Evolutionary conservation across 35 echinoderm and acorn worm species (phyloP).

Genomic region (Heliocidaris erythrogramma): DNA sequence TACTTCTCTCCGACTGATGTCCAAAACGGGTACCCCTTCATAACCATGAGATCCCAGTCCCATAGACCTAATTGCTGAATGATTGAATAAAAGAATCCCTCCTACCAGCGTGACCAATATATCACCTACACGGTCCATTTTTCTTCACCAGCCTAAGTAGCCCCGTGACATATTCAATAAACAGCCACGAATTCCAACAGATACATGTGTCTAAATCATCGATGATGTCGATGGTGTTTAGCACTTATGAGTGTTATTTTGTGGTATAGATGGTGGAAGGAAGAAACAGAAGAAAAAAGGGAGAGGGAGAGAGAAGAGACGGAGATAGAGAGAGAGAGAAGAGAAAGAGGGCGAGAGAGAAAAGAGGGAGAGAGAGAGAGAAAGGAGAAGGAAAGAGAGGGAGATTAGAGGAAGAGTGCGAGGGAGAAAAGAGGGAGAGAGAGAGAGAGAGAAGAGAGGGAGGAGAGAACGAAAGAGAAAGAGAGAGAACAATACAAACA

Average conservation of each 20-base stretch:
- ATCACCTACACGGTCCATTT: not conserved
- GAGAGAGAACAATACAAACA: not conserved
- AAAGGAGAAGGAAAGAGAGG: not conserved
- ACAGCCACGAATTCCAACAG: not conserved
- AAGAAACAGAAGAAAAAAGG: not conserved
- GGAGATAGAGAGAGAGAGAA: not conserved
- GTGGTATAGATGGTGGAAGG: too few species aligned
- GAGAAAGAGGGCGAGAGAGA: not conserved
- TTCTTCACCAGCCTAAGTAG: not conserved
- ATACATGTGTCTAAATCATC: not conserved
- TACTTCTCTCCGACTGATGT: too few species aligned
- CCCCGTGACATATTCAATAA: constrained; percentile 9
- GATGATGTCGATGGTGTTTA: too few species aligned
- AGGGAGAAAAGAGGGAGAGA: not conserved
- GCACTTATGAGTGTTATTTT: too few species aligned
- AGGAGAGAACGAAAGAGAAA: not conserved
- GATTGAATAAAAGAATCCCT: not conserved
- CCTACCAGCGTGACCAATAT: not conserved
- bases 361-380: not conserved
- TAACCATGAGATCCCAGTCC: not conserved
- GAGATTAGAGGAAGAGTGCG: not conserved
- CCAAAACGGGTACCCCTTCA: too few species aligned
- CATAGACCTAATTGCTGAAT: not conserved
- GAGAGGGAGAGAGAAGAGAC: not conserved
- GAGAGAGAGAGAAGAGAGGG: not conserved